These are phyloP conservation scores for Leptobrachium ailaonicum DNA, from an alignment of 2,113 vertebrate genomes.

Conservation along the genomic window DNA sequence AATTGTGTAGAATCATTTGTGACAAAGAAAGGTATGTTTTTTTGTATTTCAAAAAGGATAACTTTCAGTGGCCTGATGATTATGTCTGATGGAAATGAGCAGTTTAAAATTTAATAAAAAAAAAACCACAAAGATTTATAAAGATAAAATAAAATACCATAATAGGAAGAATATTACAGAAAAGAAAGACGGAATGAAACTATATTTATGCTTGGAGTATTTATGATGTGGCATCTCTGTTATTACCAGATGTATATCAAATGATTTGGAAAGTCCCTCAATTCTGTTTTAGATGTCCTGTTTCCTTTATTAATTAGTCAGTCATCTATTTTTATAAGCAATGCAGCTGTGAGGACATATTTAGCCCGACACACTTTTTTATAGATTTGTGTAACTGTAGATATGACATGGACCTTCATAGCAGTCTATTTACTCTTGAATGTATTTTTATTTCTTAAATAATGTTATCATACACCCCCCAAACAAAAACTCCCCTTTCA, in stretches of 20 bases:
- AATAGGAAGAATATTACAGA: too few relatives aligned
- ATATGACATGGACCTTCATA: constrained; percentile 12
- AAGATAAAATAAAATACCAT: too few relatives aligned
- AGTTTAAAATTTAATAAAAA: too few relatives aligned
- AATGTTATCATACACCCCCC: constrained; percentile 25
- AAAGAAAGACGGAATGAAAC: not conserved
- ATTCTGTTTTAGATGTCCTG: constrained; percentile 24
- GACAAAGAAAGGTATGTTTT: too few relatives aligned
- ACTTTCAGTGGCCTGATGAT: too few relatives aligned
- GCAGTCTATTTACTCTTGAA: not conserved
- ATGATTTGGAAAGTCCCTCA: constrained; percentile 14
- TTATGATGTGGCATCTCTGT: constrained; percentile 4
- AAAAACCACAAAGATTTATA: too few relatives aligned
- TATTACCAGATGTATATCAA: not conserved
- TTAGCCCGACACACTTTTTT: constrained; percentile 3
- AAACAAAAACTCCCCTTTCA: constrained; percentile 22
- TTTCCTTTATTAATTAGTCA: constrained; percentile 42
- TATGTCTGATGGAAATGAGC: too few relatives aligned
- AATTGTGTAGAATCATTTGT: too few relatives aligned
- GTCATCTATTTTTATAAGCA: constrained; percentile 30
- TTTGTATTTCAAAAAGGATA: too few relatives aligned
- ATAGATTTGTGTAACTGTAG: constrained; percentile 39
- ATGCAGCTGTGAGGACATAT: not conserved
- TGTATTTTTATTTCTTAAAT: constrained; percentile 31
- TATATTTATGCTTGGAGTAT: not conserved